These are phyloP conservation scores for Brachyhypopomus gauderio DNA, from an alignment of 2,113 vertebrate species.

Conservation along the genomic window DNA sequence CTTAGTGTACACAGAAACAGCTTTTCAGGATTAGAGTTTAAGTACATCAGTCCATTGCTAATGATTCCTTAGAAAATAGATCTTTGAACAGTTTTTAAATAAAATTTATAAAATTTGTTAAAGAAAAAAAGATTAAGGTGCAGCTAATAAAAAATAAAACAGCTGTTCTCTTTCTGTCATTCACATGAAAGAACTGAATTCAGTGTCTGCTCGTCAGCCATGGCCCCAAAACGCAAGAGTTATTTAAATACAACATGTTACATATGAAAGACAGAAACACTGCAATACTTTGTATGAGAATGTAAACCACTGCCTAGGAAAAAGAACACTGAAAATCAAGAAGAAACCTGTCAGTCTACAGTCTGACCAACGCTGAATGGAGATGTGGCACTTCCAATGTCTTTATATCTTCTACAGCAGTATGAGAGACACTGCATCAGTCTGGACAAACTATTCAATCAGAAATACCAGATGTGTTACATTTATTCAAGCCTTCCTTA, in stretches of 20 bases:
- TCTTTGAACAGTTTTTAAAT: conserved; percentile 50
- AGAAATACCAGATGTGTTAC: not conserved
- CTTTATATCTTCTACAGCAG: not conserved
- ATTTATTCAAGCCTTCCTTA: not conserved
- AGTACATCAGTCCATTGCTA: conserved; percentile 30
- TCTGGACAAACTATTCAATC: not conserved
- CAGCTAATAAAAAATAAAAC: conserved; percentile 49
- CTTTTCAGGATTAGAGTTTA: conserved; percentile 6
- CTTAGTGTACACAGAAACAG: conserved; percentile 47
- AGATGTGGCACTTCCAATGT: not conserved
- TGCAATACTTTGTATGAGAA: not conserved
- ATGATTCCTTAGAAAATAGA: conserved; percentile 50
- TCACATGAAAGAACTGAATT: not conserved
- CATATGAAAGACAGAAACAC: not conserved
- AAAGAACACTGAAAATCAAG: not conserved
- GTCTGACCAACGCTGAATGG: not conserved
- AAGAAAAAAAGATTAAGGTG: conserved; percentile 43
- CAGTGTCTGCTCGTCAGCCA: not conserved
- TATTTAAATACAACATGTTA: not conserved
- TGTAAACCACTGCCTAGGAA: conserved; percentile 7
- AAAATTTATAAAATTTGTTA: conserved; percentile 46
- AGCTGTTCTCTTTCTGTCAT: conserved; percentile 36
- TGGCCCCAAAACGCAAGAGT: not conserved
- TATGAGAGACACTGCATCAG: not conserved
- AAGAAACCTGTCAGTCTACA: not conserved